A percentile compares a stretch with the other conserved stretches of the same genome.
Conservation (phyloP, 1,140 invertebrate genomes). For the Drosophila neocordata region DNA sequence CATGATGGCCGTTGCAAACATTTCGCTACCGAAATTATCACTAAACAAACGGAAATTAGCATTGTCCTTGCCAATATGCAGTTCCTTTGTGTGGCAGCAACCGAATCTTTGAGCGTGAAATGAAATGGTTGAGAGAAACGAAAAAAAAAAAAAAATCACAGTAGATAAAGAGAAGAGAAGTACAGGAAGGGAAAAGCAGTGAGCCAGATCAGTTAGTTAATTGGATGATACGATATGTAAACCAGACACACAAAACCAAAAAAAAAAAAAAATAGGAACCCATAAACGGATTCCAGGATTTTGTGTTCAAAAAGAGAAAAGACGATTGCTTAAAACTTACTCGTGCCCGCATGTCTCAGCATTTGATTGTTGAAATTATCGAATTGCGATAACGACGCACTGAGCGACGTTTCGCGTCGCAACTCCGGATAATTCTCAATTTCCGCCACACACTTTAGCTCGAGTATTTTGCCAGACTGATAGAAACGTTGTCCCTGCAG, state of each 20-base stretch:
- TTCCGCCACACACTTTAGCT: constrained; percentile 80
- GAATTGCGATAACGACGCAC: constrained; percentile 63
- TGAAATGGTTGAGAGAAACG: neutral
- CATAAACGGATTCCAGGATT: neutral
- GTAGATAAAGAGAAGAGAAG: constrained; percentile 1
- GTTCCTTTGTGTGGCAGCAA: constrained; percentile 33
- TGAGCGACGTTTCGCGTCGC: constrained; percentile 65
- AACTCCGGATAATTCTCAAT: constrained; percentile 80
- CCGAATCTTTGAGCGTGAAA: constrained; percentile 32
- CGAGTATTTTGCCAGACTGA: constrained; percentile 61
- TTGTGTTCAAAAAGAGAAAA: neutral
- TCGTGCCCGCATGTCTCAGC: constrained; percentile 68
- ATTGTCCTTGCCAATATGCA: constrained; percentile 35
- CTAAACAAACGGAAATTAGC: constrained; percentile 57
- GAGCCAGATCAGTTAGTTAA: constrained; percentile 14
- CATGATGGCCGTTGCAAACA: constrained; percentile 52
- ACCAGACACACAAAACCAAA: neutral
- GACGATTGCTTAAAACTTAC: constrained; percentile 33
- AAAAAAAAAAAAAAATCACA: constrained; percentile 2
- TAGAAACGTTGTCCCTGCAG: constrained; percentile 77
- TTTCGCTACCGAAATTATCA: constrained; percentile 44
- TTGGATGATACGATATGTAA: constrained; percentile 8
- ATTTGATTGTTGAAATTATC: constrained; percentile 82
- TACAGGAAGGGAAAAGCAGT: neutral
- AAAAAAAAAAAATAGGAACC: too few species aligned